phyloP scores from a whole-genome alignment of 2,113 vertebrate species.

The Pygoscelis adeliae region DNA sequence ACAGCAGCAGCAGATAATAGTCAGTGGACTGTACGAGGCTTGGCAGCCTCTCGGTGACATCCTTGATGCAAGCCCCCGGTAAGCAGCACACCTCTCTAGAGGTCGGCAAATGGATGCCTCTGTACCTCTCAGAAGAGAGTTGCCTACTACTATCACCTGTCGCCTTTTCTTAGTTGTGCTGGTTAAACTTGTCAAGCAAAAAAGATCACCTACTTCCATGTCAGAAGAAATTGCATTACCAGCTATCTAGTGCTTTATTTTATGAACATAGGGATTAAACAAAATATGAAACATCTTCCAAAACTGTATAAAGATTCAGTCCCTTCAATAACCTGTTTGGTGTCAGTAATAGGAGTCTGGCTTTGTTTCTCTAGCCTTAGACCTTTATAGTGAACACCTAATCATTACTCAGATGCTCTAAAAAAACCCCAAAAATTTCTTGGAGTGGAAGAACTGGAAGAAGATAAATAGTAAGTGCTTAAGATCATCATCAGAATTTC shows the following conservation, averaged over 20 bases:
- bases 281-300: neutral
- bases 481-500: neutral
- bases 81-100: no score
- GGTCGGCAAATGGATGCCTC: no score
- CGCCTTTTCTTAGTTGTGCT: no score
- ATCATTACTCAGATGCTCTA: neutral
- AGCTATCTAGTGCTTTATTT: neutral
- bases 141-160: no score
- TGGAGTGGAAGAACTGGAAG: neutral
- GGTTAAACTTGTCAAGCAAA: neutral
- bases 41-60: no score
- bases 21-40: no score
- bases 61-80: no score
- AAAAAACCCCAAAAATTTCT: neutral
- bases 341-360: neutral
- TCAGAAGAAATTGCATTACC: neutral
- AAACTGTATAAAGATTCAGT: neutral
- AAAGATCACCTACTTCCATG: neutral
- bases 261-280: neutral
- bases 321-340: neutral
- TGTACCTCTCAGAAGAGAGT: no score
- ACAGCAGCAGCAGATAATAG: no score
- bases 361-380: neutral
- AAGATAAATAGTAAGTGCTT: neutral
- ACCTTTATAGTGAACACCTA: neutral